phyloP scores from a whole-genome alignment of 2,888 invertebrate genomes.

The Agonopterix arenella region DNA sequence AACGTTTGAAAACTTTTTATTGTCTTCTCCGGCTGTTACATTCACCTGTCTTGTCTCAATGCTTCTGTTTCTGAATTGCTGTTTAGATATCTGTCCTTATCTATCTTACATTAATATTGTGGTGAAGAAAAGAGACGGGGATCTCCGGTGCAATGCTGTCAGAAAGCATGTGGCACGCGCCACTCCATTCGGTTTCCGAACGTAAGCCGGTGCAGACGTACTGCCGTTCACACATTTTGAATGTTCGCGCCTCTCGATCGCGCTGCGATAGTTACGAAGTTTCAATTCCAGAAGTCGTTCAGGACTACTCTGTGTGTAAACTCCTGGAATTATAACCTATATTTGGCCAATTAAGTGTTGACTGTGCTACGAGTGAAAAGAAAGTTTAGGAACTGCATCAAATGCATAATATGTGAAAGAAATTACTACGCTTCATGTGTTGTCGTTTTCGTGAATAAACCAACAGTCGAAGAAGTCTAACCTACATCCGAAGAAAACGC shows the following conservation, averaged over 20 bases:
- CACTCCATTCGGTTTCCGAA: slow-evolving; percentile 67
- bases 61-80: slow-evolving; percentile 36
- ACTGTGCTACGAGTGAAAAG: slow-evolving; percentile 27
- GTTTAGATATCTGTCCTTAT: slow-evolving; percentile 49
- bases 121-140: slow-evolving; percentile 54
- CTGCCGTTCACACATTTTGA: slow-evolving; percentile 27
- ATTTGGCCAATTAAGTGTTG: slow-evolving; percentile 22
- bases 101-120: slow-evolving; percentile 29
- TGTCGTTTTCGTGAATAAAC: slow-evolving; percentile 42
- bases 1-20: slow-evolving; percentile 63
- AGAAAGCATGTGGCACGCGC: slow-evolving; percentile 70
- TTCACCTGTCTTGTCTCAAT: slow-evolving; percentile 62
- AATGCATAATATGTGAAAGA: slow-evolving; percentile 20
- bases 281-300: not conserved
- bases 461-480: slow-evolving; percentile 45
- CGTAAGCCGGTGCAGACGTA: slow-evolving; percentile 48
- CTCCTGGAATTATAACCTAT: not conserved
- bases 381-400: slow-evolving; percentile 23
- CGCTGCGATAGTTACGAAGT: slow-evolving; percentile 39
- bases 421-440: slow-evolving; percentile 24
- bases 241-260: slow-evolving; percentile 47
- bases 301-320: not conserved
- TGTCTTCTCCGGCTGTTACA: slow-evolving; percentile 54
- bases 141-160: slow-evolving; percentile 37
- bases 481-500: slow-evolving; percentile 54